phyloP scores from a whole-genome alignment of 1,140 invertebrate species.

The Sarcophaga bullata region DNA sequence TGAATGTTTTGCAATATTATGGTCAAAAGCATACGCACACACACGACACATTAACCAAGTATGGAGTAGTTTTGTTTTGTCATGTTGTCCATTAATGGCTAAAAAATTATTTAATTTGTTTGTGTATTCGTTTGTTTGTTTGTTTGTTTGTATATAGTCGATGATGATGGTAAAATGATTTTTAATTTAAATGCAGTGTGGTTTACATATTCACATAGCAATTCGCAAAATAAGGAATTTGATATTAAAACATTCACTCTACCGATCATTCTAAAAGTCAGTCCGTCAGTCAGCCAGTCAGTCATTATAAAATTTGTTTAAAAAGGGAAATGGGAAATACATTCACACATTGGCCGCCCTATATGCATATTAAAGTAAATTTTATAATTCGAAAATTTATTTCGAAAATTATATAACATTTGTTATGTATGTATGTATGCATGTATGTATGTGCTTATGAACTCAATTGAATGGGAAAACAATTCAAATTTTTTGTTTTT shows the following conservation, averaged over 20 bases:
- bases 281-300: background rate
- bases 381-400: background rate
- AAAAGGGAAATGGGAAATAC: too few relatives aligned
- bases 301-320: background rate
- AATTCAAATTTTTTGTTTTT: too few relatives aligned
- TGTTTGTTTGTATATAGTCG: too few relatives aligned
- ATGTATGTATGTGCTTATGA: background rate
- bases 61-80: too few relatives aligned
- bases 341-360: background rate
- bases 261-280: background rate
- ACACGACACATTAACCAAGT: background rate
- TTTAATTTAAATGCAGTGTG: slow-evolving; percentile 10
- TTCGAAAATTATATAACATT: background rate
- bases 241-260: background rate
- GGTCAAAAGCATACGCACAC: background rate
- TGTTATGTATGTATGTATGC: background rate
- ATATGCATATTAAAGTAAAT: background rate
- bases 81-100: background rate
- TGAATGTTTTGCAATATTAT: background rate
- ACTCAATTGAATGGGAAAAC: background rate
- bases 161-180: background rate
- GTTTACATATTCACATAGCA: background rate
- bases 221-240: background rate
- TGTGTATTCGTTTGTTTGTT: background rate
- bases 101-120: slow-evolving; percentile 11